Base-by-base conservation (phyloP, 2,888 invertebrate genomes). In the Coelinius sp. region DNA sequence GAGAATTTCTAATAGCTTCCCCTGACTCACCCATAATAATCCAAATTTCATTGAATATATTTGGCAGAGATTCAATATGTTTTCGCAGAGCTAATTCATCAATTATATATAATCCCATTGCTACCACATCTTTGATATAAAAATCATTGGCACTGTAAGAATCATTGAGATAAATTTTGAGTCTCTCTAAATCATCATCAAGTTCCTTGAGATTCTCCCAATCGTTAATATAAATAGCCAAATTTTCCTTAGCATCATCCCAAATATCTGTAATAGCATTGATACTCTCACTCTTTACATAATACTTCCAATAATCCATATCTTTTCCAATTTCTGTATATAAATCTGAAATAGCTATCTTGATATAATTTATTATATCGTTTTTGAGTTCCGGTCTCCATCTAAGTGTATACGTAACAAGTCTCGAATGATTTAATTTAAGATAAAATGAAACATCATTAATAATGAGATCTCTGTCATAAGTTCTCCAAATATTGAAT, bases 11-110 rank as follows among this genome's bases (percentile, higher is more conserved):
- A 20, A 95, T 91, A 0, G 94, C 94, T 77, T 93, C 91, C 7
- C 95, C 95, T 0, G 95, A 95, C 68, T 95, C 94, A 0, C 95
- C 95, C 94, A 95, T 94, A 79, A 94, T 92, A 4, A 94, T 94
- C 94, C 94, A 95, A 82, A 95, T 91, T 85, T 95, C 95, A 62
- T 93, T 93, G 0, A 95, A 90, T 24, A 95, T 94, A 59, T 93
- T 94, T 0, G 95, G 95, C 65, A 95, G 83, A 0, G 93, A 93
- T 79, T 95, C 93, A 77, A 95, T 91, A 83, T 95, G 94, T 73
- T 93, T 92, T 71, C 93, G 90, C 59, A 95, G 90, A 0, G 95
- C 93, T 84, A 95, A 89, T 84, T 96, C 95, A 78, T 96, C 95
- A 52, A 94, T 88, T 1, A 95, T 90, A 65, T 92, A 92, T 44